Conservation (phyloP, 2,113 vertebrate species). For the Pygoscelis adeliae region DNA sequence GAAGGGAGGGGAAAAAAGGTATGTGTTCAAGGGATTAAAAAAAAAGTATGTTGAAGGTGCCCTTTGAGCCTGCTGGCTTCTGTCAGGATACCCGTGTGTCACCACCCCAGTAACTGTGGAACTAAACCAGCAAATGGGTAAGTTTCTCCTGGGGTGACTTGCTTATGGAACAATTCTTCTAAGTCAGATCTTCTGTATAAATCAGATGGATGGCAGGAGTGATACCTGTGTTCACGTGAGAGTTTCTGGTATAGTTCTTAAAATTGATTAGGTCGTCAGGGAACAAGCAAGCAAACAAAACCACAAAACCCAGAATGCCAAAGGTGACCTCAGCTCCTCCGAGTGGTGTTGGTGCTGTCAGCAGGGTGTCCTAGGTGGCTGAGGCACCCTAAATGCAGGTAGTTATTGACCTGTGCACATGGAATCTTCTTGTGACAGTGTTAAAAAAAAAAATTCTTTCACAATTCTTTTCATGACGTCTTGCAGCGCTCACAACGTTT, state of each 20-base stretch:
- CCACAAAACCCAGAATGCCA: neutral
- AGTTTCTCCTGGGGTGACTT: neutral
- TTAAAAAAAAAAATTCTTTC: neutral
- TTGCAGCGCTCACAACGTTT: neutral
- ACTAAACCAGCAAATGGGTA: neutral
- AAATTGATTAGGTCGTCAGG: neutral
- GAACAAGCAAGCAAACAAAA: neutral
- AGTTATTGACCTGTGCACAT: neutral
- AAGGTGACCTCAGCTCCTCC: neutral
- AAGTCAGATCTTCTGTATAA: neutral
- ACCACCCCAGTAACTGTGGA: neutral
- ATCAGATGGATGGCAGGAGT: neutral
- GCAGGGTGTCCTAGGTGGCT: neutral
- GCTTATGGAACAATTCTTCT: neutral
- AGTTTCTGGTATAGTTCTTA: neutral
- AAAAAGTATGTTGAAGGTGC: neutral
- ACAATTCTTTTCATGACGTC: neutral
- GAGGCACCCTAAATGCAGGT: neutral
- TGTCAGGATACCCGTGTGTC: neutral
- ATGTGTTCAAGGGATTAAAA: neutral
- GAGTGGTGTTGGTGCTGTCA: neutral
- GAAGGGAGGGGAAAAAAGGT: neutral
- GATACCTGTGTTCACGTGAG: neutral
- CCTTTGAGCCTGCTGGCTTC: neutral
- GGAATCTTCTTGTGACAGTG: neutral